These are phyloP conservation scores for Escarpia spicata DNA, from an alignment of 2,888 invertebrate species.

Conservation along the genomic window DNA sequence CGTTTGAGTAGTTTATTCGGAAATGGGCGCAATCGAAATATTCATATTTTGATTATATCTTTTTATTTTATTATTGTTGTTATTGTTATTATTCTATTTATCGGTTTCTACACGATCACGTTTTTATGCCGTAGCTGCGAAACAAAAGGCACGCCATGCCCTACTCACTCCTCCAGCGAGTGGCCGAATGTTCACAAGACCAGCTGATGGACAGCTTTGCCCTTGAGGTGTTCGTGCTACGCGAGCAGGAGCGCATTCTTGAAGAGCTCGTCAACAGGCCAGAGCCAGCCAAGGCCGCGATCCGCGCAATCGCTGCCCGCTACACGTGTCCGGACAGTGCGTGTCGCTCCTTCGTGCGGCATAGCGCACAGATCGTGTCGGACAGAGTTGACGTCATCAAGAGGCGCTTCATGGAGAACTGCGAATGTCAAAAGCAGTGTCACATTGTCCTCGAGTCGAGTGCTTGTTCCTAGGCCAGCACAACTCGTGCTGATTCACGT, in stretches of 20 bases:
- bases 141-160: not conserved
- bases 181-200: constrained; percentile 13
- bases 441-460: not conserved
- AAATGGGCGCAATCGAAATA: too few relatives aligned
- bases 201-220: not conserved
- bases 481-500: not conserved
- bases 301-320: not conserved
- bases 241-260: not conserved
- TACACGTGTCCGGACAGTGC: not conserved
- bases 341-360: not conserved
- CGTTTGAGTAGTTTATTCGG: too few relatives aligned
- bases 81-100: too few relatives aligned
- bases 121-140: not conserved
- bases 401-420: constrained; percentile 10
- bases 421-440: not conserved
- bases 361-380: not conserved
- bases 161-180: not conserved
- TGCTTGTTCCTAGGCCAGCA: not conserved
- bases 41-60: too few relatives aligned
- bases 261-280: not conserved
- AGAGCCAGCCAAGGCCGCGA: not conserved
- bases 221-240: not conserved
- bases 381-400: not conserved
- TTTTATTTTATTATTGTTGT: too few relatives aligned
- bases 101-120: not conserved